phyloP scores from a whole-genome alignment of 2,797 vertebrate species.

The Eulemur rubriventer region DNA sequence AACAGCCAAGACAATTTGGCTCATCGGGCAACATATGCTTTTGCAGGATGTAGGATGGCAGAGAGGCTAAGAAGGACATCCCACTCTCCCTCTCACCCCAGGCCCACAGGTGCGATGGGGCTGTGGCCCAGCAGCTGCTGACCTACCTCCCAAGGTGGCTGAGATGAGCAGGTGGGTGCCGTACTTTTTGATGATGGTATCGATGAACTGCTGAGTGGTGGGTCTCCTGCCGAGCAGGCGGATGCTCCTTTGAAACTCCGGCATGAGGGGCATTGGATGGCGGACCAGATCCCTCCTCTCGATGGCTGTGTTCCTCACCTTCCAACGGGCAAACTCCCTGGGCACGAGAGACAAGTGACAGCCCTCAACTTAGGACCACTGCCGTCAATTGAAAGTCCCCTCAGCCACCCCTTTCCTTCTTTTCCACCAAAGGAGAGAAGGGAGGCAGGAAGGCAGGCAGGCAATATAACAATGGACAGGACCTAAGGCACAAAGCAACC shows the following conservation, averaged over 20 bases:
- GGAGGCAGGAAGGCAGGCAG: too few relatives aligned
- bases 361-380: not conserved
- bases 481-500: not conserved
- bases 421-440: rapidly evolving
- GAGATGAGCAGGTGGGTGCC: slow-evolving; percentile 99
- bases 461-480: not conserved
- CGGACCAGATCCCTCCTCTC: slow-evolving; percentile 96
- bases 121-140: not conserved
- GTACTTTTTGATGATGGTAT: slow-evolving; percentile 99
- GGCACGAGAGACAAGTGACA: slow-evolving; percentile 38
- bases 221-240: slow-evolving; percentile 97
- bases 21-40: not conserved
- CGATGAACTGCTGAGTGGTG: slow-evolving; percentile 98
- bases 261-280: slow-evolving; percentile 97
- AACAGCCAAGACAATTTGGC: not conserved
- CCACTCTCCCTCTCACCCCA: rapidly evolving
- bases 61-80: not conserved
- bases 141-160: slow-evolving; percentile 98
- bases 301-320: slow-evolving; percentile 99
- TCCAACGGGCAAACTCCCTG: slow-evolving; percentile 99
- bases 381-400: not conserved
- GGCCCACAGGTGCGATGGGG: rapidly evolving
- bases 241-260: slow-evolving; percentile 97
- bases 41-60: not conserved
- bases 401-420: not conserved